phyloP scores from a whole-genome alignment of 2,888 invertebrate genomes.

The Troides aeacus region DNA sequence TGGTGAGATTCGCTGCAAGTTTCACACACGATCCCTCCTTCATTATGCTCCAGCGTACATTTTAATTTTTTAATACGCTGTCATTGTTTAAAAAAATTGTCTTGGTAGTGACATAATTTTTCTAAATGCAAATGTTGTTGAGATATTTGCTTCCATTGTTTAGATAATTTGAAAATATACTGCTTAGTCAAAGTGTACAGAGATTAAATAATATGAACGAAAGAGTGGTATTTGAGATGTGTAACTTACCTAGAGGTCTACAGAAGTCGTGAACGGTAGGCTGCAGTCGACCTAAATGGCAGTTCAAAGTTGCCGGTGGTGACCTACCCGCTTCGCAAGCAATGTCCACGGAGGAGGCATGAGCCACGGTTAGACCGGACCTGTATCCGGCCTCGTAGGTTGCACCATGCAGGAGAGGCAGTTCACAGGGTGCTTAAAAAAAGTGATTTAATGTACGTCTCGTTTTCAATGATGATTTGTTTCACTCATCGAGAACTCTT shows the following conservation, averaged over 20 bases:
- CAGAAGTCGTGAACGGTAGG: slow-evolving; percentile 80
- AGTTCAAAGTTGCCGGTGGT: slow-evolving; percentile 81
- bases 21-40: slow-evolving; percentile 17
- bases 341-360: slow-evolving; percentile 88
- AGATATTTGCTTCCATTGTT: too few relatives aligned
- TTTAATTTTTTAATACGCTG: too few relatives aligned
- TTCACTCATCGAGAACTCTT: too few relatives aligned
- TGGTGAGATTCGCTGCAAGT: slow-evolving; percentile 61
- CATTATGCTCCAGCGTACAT: slow-evolving; percentile 4
- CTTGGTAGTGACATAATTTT: too few relatives aligned
- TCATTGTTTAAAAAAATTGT: too few relatives aligned
- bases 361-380: slow-evolving; percentile 88
- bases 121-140: too few relatives aligned
- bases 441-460: not conserved
- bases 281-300: slow-evolving; percentile 82
- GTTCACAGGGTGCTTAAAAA: slow-evolving; percentile 82
- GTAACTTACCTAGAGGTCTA: slow-evolving; percentile 62
- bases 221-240: not conserved
- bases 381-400: slow-evolving; percentile 89
- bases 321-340: slow-evolving; percentile 82
- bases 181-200: too few relatives aligned
- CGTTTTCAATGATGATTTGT: too few relatives aligned
- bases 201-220: not conserved
- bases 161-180: too few relatives aligned
- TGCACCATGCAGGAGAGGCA: slow-evolving; percentile 84